Percentiles rank a stretch among this genome's conserved stretches.
Evolutionary conservation across 2,888 invertebrate species (phyloP).

Genomic region (Hoplodrina ambigua): DNA sequence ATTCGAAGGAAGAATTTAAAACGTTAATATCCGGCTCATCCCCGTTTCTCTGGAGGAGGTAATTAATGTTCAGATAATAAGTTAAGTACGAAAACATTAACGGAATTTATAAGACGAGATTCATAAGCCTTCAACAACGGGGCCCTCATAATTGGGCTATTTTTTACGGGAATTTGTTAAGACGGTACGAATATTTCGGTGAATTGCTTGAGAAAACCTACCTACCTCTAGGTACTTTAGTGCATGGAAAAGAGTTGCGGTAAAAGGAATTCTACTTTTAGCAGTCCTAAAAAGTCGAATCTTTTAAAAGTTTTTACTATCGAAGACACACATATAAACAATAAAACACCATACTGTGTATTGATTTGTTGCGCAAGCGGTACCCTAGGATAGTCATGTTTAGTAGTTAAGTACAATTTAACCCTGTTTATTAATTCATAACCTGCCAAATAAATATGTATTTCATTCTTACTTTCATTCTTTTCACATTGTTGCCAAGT

Average conservation of each 20-base stretch:
- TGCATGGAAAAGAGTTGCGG: neutral
- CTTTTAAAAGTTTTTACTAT: no score
- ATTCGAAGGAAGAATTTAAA: constrained; percentile 53
- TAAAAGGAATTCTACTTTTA: neutral
- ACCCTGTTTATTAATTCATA: no score
- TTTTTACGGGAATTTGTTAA: constrained; percentile 65
- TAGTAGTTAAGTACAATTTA: no score
- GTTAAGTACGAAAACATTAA: constrained; percentile 71
- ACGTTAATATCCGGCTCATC: constrained; percentile 62
- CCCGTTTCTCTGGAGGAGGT: constrained; percentile 61
- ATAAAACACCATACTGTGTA: no score
- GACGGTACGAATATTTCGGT: constrained; percentile 38
- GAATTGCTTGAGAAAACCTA: constrained; percentile 22
- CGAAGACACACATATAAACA: no score
- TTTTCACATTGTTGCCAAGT: no score
- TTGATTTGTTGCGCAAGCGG: no score
- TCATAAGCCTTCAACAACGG: constrained; percentile 67
- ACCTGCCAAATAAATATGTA: no score
- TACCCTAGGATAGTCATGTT: no score
- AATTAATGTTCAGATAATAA: constrained; percentile 72
- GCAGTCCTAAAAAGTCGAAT: no score
- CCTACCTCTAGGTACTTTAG: neutral
- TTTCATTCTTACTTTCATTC: no score
- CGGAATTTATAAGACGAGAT: constrained; percentile 68
- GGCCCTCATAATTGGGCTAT: constrained; percentile 64